Percentiles rank a stretch among this genome's conserved stretches.
Conservation (phyloP, 2,797 vertebrate species). For the Chaetophractus vellerosus region DNA sequence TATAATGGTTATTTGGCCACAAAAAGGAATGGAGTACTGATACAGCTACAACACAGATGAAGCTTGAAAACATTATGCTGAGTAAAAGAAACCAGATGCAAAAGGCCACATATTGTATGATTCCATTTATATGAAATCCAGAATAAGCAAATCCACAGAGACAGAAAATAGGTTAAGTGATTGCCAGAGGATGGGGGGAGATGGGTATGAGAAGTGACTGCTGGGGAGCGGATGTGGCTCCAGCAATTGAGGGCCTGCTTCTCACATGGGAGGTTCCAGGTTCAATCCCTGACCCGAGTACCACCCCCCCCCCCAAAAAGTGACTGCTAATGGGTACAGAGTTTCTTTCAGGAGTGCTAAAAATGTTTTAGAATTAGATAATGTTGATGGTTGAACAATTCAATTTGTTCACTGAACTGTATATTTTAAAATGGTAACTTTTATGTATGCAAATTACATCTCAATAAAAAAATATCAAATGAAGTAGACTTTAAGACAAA, state of each 20-base stretch:
- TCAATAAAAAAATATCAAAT: not conserved
- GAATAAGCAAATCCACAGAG: no score
- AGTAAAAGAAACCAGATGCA: not conserved
- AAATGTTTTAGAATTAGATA: slow-evolving; percentile 16
- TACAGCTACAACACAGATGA: not conserved
- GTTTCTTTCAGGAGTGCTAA: not conserved
- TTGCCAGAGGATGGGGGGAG: not conserved
- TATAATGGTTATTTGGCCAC: not conserved
- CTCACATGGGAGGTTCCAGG: no score
- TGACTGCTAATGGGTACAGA: not conserved
- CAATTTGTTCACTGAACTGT: not conserved
- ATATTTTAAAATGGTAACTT: not conserved
- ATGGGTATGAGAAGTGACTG: not conserved
- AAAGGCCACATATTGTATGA: not conserved
- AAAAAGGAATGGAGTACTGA: slow-evolving; percentile 11
- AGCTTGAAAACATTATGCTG: not conserved
- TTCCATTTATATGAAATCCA: not conserved
- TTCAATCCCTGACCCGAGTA: no score
- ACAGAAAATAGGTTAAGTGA: not conserved
- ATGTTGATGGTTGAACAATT: not conserved
- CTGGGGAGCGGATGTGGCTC: not conserved
- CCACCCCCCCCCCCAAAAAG: not conserved
- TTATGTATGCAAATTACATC: not conserved
- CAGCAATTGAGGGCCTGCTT: no score
- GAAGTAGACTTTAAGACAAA: not conserved